Percentiles rank a stretch among this genome's conserved stretches.
phyloP scores from a whole-genome alignment of 2,888 invertebrate genomes.

The Ophonus ardosiacus region DNA sequence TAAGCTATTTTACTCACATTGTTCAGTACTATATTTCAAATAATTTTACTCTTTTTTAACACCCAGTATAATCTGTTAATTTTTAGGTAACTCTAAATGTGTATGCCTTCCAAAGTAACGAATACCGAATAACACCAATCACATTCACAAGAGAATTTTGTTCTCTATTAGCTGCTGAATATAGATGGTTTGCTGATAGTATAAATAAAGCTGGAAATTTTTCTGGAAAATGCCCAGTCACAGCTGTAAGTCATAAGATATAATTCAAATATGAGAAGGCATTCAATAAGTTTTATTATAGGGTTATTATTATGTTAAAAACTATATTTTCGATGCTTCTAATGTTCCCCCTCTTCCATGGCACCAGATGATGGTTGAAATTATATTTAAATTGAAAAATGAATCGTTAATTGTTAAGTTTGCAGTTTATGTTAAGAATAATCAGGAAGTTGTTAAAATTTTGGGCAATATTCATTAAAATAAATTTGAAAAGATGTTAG shows the following conservation, averaged over 20 bases:
- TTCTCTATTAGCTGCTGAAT: not conserved
- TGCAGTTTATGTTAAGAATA: not conserved
- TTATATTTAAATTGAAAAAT: not conserved
- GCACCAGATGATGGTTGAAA: not conserved
- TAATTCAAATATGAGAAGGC: not conserved
- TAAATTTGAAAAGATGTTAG: too few relatives aligned
- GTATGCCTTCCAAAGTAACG: conserved; percentile 1
- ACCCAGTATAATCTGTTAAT: not conserved
- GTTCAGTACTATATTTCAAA: too few relatives aligned
- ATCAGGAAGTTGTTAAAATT: conserved; percentile 8
- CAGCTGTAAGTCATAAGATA: not conserved
- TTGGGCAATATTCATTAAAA: too few relatives aligned
- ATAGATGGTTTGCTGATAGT: not conserved
- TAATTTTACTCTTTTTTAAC: too few relatives aligned
- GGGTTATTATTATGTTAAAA: not conserved
- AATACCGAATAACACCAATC: not conserved
- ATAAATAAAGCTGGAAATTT: not conserved
- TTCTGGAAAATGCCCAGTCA: not conserved
- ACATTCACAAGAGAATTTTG: not conserved
- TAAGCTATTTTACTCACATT: too few relatives aligned
- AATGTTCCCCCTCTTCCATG: conserved; percentile 6
- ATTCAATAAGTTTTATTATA: not conserved
- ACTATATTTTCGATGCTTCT: conserved; percentile 10
- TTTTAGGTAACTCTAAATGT: not conserved
- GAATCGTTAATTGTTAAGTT: not conserved